Evolutionary conservation across 2,888 invertebrate genomes (phyloP), one percentile per base, ranked within the genome.

Genomic region (Pollenia amentaria): DNA sequence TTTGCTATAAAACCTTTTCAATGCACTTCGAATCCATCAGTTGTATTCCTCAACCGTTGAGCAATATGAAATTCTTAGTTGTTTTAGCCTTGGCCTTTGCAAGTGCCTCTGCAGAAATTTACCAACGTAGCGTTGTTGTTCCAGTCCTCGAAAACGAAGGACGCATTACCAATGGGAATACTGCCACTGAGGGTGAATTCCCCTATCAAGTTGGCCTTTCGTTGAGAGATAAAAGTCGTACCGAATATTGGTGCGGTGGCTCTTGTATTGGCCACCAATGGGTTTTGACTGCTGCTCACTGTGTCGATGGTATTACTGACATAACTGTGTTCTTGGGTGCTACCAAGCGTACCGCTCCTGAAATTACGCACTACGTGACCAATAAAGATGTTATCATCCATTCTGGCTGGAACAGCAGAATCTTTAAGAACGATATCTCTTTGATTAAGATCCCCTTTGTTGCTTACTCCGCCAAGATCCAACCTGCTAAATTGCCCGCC

Each of bases 231-330:
- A 88, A 88, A 42, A n/a, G 38, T 12, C 1, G 29, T 4, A 72
- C 77, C 9, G 88, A 88, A 1, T 77, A 89, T 42, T 91, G 91
- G 90, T 92, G 92, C 85, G 92, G 92, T 84, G 92, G 92, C 64
- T 91, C 91, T 46, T 75, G 92, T 73, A 89, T 92, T 64, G 88
- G 87, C 2, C 40, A 80, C 42, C 85, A 89, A 48, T 92, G 91
- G 90, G 89, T 92, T 38, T 67, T 92, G 83, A 92, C 92, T 60
- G 92, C 92, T 46, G 92, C 92, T 88, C 91, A 91, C 87, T 92
- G 92, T 82, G 90, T 90, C 3, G 89, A 90, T 73, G 89, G 90
- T 90, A 88, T 89, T 11, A 11, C 62, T 18, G 88, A 88, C 2
- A 89, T 90, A 10, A 90, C 90, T 42, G 90, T 91, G 2, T 90